Evolutionary conservation across 2,888 invertebrate genomes (phyloP), one percentile per base, ranked within the genome.

Genomic region (Cremastobaeus sp.): DNA sequence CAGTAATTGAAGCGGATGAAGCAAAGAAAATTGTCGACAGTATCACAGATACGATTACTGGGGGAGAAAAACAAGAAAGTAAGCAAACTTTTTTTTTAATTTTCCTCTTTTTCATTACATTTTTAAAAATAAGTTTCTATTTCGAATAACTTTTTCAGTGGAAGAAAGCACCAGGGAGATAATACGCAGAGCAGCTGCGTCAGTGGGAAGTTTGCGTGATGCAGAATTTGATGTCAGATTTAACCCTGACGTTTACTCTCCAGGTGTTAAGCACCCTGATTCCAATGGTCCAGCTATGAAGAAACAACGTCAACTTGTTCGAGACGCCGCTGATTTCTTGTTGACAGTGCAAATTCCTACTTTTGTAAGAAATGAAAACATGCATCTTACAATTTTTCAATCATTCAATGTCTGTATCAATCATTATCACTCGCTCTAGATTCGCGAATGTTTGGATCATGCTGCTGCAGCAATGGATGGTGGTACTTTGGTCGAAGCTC

Each of bases 241-340:
- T 89, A 99, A 99, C 90, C 98, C 99, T 0, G 99, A 99, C 89
- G 97, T 98, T 73, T 99, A 95, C 89, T 98, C 98, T 6, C 95
- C 96, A 0, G 96, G 96, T 55, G 98, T 99, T 70, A 91, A 91
- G 64, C 98, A 98, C 89, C 91, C 92, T 12, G 92, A 94, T 79
- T 89, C 92, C 14, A 92, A 93, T 83, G 87, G 92, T 77, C 90
- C 92, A 62, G 91, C 92, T 79, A 89, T 97, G 54, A 91, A 92
- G 76, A 94, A 94, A 84, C 97, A 99, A 87, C 92, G 95, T 65
- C 94, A 96, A 78, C 90, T 98, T 4, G 95, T 99, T 1, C 95
- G 95, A 86, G 98, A 98, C 88, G 98, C 97, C 0, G 97, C 98
- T 0, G 96, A 98, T 79, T 99, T 98, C 89, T 89, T 99, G 78